Evolutionary conservation across 2,113 vertebrate genomes (phyloP).

Genomic region (Anser cygnoides): DNA sequence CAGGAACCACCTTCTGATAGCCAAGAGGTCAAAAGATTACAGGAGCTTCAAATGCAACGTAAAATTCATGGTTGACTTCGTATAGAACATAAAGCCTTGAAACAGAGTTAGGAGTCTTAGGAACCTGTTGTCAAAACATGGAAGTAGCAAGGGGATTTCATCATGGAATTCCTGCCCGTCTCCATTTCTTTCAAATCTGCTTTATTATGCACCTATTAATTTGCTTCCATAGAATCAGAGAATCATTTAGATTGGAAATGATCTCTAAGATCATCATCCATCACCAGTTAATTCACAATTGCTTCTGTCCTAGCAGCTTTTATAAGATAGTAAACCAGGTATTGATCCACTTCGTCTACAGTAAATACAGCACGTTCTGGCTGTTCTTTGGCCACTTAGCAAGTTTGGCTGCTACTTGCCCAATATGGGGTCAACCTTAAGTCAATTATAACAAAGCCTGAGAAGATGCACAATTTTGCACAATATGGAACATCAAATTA

Average conservation of each 20-base stretch:
- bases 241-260: too few species aligned
- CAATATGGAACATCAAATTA: neutral
- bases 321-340: neutral
- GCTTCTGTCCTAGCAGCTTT: neutral
- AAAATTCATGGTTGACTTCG: rapidly evolving
- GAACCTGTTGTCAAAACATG: neutral
- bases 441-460: neutral
- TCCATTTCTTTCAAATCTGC: neutral
- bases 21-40: neutral
- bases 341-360: neutral
- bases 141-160: neutral
- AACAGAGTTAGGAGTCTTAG: neutral
- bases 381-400: neutral
- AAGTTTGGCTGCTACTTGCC: neutral
- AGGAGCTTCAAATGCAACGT: neutral
- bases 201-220: neutral
- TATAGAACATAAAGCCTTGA: rapidly evolving
- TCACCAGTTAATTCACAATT: neutral
- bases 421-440: neutral
- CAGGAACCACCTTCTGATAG: neutral
- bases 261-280: too few species aligned
- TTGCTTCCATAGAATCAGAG: neutral
- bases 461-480: neutral
- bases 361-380: neutral
- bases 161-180: neutral